Evolutionary conservation across 2,797 vertebrate genomes (phyloP).

Genomic region (Premnoplex brunnescens): DNA sequence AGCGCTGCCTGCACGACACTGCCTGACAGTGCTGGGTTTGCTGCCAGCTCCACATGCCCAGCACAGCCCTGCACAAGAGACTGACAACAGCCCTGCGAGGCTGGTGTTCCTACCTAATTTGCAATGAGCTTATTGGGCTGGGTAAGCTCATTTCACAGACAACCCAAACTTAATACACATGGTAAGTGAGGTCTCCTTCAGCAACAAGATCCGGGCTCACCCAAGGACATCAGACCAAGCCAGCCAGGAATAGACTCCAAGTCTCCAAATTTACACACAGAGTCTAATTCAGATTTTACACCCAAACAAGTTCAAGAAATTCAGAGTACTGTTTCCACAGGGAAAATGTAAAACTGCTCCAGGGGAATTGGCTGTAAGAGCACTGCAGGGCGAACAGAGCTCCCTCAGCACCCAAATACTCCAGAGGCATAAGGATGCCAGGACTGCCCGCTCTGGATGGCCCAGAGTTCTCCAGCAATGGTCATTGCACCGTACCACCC

Average conservation of each 20-base stretch:
- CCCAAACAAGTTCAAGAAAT: slow-evolving; percentile 61
- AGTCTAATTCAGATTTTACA: slow-evolving; percentile 62
- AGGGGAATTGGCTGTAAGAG: not conserved
- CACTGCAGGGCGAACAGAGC: not conserved
- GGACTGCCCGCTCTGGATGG: not conserved
- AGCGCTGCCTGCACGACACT: not conserved
- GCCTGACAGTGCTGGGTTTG: not conserved
- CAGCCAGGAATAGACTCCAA: slow-evolving; percentile 29
- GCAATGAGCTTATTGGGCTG: not conserved
- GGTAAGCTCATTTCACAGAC: not conserved
- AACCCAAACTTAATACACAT: not conserved
- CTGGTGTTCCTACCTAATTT: not conserved
- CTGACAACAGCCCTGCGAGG: not conserved
- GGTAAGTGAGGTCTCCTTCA: not conserved
- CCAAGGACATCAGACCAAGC: not conserved
- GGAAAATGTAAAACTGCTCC: not conserved
- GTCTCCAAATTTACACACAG: slow-evolving; percentile 24
- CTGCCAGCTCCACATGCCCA: not conserved
- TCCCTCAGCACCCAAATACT: not conserved
- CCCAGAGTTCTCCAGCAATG: not conserved
- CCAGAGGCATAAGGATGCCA: accelerated
- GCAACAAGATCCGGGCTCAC: not conserved
- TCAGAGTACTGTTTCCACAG: slow-evolving; percentile 22
- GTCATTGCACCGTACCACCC: not conserved
- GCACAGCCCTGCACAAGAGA: not conserved